Evolutionary conservation across 2,113 vertebrate genomes (phyloP), one percentile per base, ranked within the genome.

Genomic region (Coreoperca whiteheadi): DNA sequence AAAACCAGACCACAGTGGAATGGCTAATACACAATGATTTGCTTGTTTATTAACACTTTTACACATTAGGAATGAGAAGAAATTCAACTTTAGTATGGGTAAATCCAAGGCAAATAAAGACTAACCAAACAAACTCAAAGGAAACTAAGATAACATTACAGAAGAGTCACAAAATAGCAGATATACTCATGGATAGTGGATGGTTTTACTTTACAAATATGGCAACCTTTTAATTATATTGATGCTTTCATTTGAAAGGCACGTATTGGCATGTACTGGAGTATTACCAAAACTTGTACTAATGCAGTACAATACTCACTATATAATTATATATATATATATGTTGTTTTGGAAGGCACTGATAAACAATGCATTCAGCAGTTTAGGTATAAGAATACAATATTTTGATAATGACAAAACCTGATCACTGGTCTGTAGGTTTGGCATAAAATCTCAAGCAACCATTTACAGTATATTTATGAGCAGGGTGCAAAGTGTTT

Each of bases 1-100:
- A 4, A 53, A 73, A 73, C 53, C 28, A 57, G 67, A 39, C 32
- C 21, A 61, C 63, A 80, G 11, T 21, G 39, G 18, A 61, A 41
- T 23, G 6, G 32, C 32, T 34, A 5, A 1, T 9, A n/a, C 21
- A 61, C n/a, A 30, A 28, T 25, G 3, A 67, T 15, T 8, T 78
- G 11, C 21, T 53, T 43, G 34, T 67, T 61, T 43, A 59, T 48
- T 48, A 48, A 2, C 20, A 68, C 2, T 15, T 39, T 39, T 43
- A 34, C 28, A 70, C 28, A 54, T 15, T 51, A 4, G 23, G 8
- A 20, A 1, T 6, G 14, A 2, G 15, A 34, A 28, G n/a, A 46
- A n/a, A 32, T 75, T 48, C 34, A 66, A 30, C 5, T 14, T 56
- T 18, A 67, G 32, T 34, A 15, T 56, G n/a, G 41, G 20, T 28